Conservation (phyloP, 2,888 invertebrate species). For the Melangyna quadrimaculata region DNA sequence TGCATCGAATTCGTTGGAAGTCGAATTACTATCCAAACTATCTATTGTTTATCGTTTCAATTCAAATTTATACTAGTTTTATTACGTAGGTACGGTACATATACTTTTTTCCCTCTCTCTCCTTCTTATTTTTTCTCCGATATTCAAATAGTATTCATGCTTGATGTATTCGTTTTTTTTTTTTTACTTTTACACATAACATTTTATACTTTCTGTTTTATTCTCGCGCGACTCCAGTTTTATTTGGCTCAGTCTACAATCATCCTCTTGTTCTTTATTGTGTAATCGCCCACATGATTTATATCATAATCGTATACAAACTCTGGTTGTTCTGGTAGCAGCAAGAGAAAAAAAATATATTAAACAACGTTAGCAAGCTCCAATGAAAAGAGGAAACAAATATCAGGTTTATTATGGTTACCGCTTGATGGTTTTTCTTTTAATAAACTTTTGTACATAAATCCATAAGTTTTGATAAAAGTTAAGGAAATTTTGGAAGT, state of each 20-base stretch:
- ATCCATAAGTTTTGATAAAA: no score
- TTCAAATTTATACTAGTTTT: not conserved
- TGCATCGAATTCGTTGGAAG: no score
- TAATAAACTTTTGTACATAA: not conserved
- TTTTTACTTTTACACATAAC: not conserved
- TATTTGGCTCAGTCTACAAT: conserved; percentile 30
- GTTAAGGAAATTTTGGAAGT: no score
- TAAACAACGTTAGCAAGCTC: conserved; percentile 3
- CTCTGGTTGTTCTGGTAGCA: not conserved
- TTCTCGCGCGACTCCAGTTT: conserved; percentile 5
- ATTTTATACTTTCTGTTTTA: conserved; percentile 22
- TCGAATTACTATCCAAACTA: no score
- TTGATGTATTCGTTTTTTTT: not conserved
- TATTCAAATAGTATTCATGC: not conserved
- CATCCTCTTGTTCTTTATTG: conserved; percentile 61
- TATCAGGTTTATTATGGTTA: not conserved
- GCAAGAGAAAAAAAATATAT: conserved; percentile 36
- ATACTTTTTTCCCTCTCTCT: not conserved
- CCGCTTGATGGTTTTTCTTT: not conserved
- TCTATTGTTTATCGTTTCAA: not conserved
- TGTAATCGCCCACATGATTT: conserved; percentile 69
- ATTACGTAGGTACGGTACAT: not conserved
- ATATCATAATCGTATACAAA: conserved; percentile 54
- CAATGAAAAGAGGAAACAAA: conserved; percentile 8
- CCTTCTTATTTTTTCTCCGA: not conserved